Evolutionary conservation across 2,888 invertebrate species (phyloP), one percentile per base, ranked within the genome.

Genomic region (Periphyllus acericola): DNA sequence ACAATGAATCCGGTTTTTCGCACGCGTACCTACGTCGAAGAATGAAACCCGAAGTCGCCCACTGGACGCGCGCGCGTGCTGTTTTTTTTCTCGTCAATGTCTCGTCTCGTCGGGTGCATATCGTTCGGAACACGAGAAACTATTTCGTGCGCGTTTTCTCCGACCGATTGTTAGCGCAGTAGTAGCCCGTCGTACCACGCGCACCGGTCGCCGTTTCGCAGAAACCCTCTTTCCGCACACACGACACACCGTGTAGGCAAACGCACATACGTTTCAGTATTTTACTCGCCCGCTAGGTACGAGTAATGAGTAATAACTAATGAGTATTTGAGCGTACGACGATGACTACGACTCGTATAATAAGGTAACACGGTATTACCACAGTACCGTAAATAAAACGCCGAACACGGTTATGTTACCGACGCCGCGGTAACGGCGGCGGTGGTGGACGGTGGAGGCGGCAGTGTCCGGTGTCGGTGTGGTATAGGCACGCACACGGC

Each of bases 1-100:
- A 60, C 46, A 46, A 11, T 60, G 25, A 83, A 83, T 83, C 83
- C 55, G 72, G 83, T 83, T 83, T 74, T 72, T 46, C 55, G 71
- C 83, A 34, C n/a, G n/a, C 80, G n/a, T n/a, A n/a, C 17, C 9
- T 3, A 14, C 55, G 55, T 8, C 60, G 8, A 68, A 1, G 8
- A n/a, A 68, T n/a, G 17, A 19, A n/a, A 68, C 29, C 29, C 68
- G 25, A 3, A 66, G 68, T 68, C 68, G 11, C 46, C 76, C 76
- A 40, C 76, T n/a, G 60, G 60, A 32, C 25, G 5, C 40, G 75
- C 32, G 29, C 36, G 21, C 75, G 25, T 60, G 25, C 60, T 6
- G 25, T 60, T 60, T 60, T 60, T 60, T 60, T 60, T 25, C 46
- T 46, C 46, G 14, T 46, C 46, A 46, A 46, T 46, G 46, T 46